Conservation (phyloP, 1,140 invertebrate species). For the Alviniconcha marisindica region DNA sequence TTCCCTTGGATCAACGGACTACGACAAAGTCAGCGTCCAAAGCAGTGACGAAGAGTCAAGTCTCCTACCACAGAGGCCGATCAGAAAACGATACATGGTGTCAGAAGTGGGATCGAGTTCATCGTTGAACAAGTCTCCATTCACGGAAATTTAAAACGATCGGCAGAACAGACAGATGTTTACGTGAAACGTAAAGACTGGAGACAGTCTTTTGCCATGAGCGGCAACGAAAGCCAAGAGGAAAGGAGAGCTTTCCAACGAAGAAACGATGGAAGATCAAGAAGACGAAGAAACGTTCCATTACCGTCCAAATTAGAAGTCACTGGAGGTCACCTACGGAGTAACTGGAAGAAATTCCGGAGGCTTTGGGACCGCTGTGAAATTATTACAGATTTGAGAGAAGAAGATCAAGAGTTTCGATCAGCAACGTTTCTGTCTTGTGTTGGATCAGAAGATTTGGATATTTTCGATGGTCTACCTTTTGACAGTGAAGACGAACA, state of each 20-base stretch:
- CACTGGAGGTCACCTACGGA: neutral
- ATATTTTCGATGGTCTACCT: conserved; percentile 1
- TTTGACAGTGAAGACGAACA: neutral
- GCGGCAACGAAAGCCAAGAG: neutral
- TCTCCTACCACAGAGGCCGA: too few species aligned
- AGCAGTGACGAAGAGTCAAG: too few species aligned
- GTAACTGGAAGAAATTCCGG: neutral
- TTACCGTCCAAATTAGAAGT: neutral
- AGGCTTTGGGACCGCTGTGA: neutral
- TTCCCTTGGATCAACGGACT: too few species aligned
- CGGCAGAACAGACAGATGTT: neutral
- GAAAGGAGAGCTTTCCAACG: neutral
- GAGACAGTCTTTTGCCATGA: neutral
- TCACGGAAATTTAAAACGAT: neutral
- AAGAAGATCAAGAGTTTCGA: neutral
- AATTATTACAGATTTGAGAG: neutral
- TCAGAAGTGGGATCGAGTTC: neutral
- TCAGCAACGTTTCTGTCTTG: neutral
- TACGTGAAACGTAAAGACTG: neutral
- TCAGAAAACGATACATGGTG: neutral
- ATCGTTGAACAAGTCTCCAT: neutral
- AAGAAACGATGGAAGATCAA: neutral
- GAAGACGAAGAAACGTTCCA: neutral
- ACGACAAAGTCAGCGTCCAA: too few species aligned
- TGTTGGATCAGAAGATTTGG: neutral